Base-by-base conservation (phyloP, 2,113 vertebrate species). In the Cyanoramphus novaezelandiae region DNA sequence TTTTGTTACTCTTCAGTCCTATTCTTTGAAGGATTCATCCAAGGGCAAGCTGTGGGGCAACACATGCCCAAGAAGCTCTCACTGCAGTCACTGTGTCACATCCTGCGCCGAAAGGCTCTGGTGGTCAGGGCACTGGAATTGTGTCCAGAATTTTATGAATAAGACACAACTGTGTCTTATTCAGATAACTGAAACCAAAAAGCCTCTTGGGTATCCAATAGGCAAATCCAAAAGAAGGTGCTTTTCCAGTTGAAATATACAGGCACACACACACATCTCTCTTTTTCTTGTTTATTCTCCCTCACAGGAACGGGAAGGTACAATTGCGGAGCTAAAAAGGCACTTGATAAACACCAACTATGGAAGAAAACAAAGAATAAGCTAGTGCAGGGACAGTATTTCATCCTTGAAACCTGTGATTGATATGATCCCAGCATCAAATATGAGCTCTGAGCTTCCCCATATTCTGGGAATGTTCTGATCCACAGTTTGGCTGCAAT, bases 41-140 rank as follows among this genome's bases (percentile, higher is more conserved):
- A 21, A 67, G 50, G 59, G 15, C 43, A 75, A 67, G 63, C 79
- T 46, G 7, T 1, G 65, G 53, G 53, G 10, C 11, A 41, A 24
- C 5, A 2, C 1, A 1, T 3, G 3, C 29, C 59, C 1, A 0
- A 57, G 47, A 33, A 69, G 50, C 62, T 53, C 28, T 41, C 39
- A 27, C 64, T 50, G 52, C 5, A 8, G 33, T 69, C 53, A 0
- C 1, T 1, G 77, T 10, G 43, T 20, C 29, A 3, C 21, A 2
- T 8, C 62, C 72, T 35, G 60, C 0, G 0, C 46, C 33, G 60
- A 50, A 80, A 67, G 67, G 25, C 13, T 6, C 47, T 39, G 41
- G 13, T 63, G 69, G 25, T 29, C 0, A 0, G 16, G 19, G 21
- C 41, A 46, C 37, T 37, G 16, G 31, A 63, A 59, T 44, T 44